A percentile compares a stretch with the other conserved stretches of the same genome.
These are phyloP conservation scores for Anarsia innoxiella DNA, from an alignment of 2,888 invertebrate species.

Conservation along the genomic window DNA sequence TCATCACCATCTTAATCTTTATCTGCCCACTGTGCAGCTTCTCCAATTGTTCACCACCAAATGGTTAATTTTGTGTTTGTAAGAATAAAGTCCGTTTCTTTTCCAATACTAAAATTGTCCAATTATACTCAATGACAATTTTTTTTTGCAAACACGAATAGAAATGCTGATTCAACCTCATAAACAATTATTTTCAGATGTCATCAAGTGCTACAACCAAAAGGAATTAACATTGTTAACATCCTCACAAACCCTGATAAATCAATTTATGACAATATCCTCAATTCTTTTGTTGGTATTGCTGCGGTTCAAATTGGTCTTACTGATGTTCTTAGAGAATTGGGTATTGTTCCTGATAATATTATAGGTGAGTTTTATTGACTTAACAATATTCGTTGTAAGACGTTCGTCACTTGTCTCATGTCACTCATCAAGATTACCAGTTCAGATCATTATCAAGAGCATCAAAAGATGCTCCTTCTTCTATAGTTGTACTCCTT, in stretches of 20 bases:
- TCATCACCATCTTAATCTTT: too few species aligned
- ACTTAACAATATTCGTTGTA: neutral
- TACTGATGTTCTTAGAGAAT: slow-evolving; percentile 31
- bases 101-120: too few species aligned
- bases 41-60: too few species aligned
- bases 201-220: slow-evolving; percentile 65
- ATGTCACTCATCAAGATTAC: neutral
- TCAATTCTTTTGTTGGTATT: slow-evolving; percentile 83
- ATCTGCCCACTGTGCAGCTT: too few species aligned
- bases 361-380: slow-evolving; percentile 42
- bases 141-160: too few species aligned
- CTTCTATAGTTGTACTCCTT: too few species aligned
- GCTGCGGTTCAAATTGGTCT: slow-evolving; percentile 76
- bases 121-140: too few species aligned
- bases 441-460: neutral
- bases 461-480: too few species aligned
- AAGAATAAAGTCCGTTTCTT: too few species aligned
- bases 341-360: slow-evolving; percentile 22
- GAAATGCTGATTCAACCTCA: too few species aligned
- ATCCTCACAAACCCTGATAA: slow-evolving; percentile 76
- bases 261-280: slow-evolving; percentile 63
- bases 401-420: neutral
- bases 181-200: slow-evolving; percentile 38
- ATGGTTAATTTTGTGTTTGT: too few species aligned
- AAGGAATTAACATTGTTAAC: slow-evolving; percentile 75